Evolutionary conservation across 2,797 vertebrate genomes (phyloP), one percentile per base, ranked within the genome.

Genomic region (Atherinosoma microstoma): DNA sequence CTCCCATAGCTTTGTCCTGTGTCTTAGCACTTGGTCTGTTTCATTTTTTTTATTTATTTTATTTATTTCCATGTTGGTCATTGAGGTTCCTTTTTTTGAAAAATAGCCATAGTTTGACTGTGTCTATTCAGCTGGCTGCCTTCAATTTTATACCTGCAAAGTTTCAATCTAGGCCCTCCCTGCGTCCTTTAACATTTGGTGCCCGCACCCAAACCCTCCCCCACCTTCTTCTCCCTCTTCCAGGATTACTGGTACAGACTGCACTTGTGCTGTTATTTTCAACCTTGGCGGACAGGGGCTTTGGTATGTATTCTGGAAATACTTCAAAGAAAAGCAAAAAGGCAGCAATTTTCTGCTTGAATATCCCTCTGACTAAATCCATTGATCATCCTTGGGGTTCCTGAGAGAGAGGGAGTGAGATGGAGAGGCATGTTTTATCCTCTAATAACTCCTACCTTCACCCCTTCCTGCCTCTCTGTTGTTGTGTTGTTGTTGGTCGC

Each of bases 261-360:
- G 87, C 91, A 92, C 89, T 89, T 80, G 89, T 89, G 86, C 92
- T 91, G 92, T 91, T 93, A 92, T 94, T 92, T 93, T 93, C 93
- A 94, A 94, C 93, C 93, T 91, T 92, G 85, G 91, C 91, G 93
- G 93, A 95, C 91, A 89, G 84, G 88, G 87, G 89, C 89, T 92
- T 82, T 40, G 66, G 76, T 92, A 90, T 94, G 94, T 94, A 88
- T 95, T 94, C 92, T 94, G 92, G 94, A 95, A 95, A 95, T 95
- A 95, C 96, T 97, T 97, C 96, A 97, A 98, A 98, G 91, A 93
- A 94, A 94, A 94, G 91, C 90, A 93, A 95, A 98, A 98, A 97
- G 96, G 96, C 96, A 95, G 96, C 97, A 98, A 98, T 99, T 99
- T 99, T 98, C 96, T 98, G 97, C 97, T 98, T 99, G 97, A 98